A percentile compares a stretch with the other conserved stretches of the same genome.
Evolutionary conservation across 2,113 vertebrate genomes (phyloP).

Genomic region (Menura novaehollandiae): DNA sequence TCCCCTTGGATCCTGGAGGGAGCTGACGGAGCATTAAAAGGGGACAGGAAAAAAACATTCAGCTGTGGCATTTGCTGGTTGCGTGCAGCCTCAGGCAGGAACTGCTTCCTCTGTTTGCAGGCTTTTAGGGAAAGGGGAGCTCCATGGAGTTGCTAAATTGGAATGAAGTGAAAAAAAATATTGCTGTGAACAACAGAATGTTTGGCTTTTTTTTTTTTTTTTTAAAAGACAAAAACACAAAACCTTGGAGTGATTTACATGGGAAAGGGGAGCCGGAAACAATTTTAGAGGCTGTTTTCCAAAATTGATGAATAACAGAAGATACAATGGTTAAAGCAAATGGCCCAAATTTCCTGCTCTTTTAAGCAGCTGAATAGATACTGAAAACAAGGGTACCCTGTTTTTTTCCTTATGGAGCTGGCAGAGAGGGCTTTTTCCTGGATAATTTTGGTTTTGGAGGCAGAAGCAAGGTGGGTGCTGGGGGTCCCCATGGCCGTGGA

Average conservation of each 20-base stretch:
- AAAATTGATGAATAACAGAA: conserved; percentile 66
- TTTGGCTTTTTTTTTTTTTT: not conserved
- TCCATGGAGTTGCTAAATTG: conserved; percentile 64
- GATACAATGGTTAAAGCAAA: conserved; percentile 57
- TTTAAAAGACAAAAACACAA: not conserved
- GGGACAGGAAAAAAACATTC: conserved; percentile 71
- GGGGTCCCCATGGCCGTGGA: fast-evolving
- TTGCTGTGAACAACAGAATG: conserved; percentile 17
- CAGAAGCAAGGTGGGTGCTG: not conserved
- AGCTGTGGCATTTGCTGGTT: conserved; percentile 29
- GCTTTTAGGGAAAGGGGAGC: conserved; percentile 47
- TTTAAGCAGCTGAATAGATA: conserved; percentile 30
- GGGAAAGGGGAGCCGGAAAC: conserved; percentile 70
- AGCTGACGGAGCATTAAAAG: conserved; percentile 51
- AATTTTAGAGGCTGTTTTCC: conserved; percentile 61
- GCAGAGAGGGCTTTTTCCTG: not conserved
- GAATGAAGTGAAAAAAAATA: conserved; percentile 50
- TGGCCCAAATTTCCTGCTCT: conserved; percentile 66
- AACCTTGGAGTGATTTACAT: conserved; percentile 61
- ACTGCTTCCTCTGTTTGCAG: conserved; percentile 68
- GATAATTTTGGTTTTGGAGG: not conserved
- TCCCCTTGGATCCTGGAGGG: not conserved
- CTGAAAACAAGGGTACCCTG: conserved; percentile 35
- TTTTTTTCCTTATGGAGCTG: conserved; percentile 18
- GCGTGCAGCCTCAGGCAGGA: conserved; percentile 69